phyloP scores from a whole-genome alignment of 2,113 vertebrate genomes.

The Probosciger aterrimus region DNA sequence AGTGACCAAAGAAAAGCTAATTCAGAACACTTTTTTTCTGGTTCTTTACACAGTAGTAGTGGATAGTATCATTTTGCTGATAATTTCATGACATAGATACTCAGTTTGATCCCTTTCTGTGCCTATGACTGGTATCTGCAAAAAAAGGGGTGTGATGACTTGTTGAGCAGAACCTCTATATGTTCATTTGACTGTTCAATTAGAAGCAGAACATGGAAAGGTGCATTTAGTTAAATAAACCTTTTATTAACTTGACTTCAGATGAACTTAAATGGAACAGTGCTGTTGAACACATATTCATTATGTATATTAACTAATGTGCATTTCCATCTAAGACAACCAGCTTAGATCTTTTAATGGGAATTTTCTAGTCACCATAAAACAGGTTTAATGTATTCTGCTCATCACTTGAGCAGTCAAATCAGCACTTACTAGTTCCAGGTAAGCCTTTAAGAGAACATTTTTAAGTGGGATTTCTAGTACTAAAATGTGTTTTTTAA shows the following conservation, averaged over 20 bases:
- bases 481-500: neutral
- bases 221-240: slow-evolving; percentile 26
- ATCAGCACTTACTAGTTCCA: neutral
- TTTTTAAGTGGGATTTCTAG: neutral
- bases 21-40: neutral
- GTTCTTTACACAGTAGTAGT: neutral
- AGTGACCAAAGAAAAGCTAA: neutral
- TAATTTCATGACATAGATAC: neutral
- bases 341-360: neutral
- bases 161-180: neutral
- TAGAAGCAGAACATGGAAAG: neutral
- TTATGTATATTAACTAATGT: neutral
- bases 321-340: neutral
- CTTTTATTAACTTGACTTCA: slow-evolving; percentile 28
- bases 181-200: neutral
- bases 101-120: neutral
- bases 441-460: neutral
- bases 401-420: neutral
- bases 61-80: neutral
- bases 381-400: neutral
- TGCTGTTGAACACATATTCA: neutral
- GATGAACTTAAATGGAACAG: neutral
- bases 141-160: neutral
- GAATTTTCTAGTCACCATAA: neutral
- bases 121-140: neutral